phyloP scores from a whole-genome alignment of 2,888 invertebrate genomes.

The Herminia tarsipennalis region DNA sequence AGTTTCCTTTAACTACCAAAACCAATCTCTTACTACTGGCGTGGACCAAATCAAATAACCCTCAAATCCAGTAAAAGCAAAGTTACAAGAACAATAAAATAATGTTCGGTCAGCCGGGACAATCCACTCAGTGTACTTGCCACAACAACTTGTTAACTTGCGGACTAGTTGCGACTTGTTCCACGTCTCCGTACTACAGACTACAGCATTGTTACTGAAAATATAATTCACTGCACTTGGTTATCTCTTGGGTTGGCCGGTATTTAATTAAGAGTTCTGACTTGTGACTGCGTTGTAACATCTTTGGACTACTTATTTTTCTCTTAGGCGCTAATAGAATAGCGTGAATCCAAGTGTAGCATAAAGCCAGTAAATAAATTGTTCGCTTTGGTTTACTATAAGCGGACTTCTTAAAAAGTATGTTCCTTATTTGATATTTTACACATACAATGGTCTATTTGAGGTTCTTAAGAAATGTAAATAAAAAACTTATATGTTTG shows the following conservation, averaged over 20 bases:
- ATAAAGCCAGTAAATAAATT: too few species aligned
- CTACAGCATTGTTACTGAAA: constrained; percentile 51
- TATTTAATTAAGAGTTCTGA: constrained; percentile 58
- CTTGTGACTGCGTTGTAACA: constrained; percentile 18
- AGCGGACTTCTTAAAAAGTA: too few species aligned
- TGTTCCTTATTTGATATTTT: too few species aligned
- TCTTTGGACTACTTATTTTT: constrained; percentile 11
- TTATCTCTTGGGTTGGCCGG: constrained; percentile 51
- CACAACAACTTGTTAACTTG: constrained; percentile 62
- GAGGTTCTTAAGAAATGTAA: too few species aligned
- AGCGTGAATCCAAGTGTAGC: too few species aligned
- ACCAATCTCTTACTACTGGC: constrained; percentile 9
- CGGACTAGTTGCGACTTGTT: constrained; percentile 54
- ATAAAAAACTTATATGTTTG: too few species aligned
- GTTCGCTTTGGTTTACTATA: too few species aligned
- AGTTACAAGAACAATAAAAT: constrained; percentile 45
- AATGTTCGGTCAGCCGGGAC: constrained; percentile 43
- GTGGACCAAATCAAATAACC: constrained; percentile 16
- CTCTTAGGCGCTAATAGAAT: constrained; percentile 3
- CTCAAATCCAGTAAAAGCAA: constrained; percentile 33
- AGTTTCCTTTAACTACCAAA: constrained; percentile 5
- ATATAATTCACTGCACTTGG: constrained; percentile 56
- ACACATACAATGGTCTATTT: too few species aligned
- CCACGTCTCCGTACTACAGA: constrained; percentile 34
- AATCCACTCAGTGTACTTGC: constrained; percentile 40